Percentiles rank a stretch among this genome's conserved stretches.
Evolutionary conservation across 2,797 vertebrate species (phyloP).

Genomic region (Alosa sapidissima): DNA sequence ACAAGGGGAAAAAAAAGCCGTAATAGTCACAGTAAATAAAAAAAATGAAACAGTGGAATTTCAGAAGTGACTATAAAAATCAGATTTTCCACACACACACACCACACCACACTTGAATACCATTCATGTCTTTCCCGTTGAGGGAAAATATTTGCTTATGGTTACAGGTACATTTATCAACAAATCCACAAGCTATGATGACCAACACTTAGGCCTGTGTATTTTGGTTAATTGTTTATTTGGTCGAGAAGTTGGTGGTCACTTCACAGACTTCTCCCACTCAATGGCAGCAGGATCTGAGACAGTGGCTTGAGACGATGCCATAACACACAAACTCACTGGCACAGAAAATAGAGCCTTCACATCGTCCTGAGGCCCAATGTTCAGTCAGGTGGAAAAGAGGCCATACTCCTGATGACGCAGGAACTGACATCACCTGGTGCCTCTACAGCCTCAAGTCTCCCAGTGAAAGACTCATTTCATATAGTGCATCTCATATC

Average conservation of each 20-base stretch:
- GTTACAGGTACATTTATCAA: not conserved
- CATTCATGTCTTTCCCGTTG: not conserved
- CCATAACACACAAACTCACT: conserved; percentile 20
- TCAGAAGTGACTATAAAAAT: not conserved
- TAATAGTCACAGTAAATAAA: not conserved
- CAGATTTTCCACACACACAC: not conserved
- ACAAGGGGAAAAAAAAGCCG: not conserved
- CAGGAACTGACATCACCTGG: not conserved
- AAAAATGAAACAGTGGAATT: conserved; percentile 6
- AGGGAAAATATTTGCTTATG: not conserved
- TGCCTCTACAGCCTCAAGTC: not conserved
- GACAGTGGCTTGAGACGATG: not conserved
- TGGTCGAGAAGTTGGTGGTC: not conserved
- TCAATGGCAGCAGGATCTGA: not conserved
- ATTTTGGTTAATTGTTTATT: conserved; percentile 7
- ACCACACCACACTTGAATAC: not conserved
- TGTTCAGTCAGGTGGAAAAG: not conserved
- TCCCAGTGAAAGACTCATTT: not conserved
- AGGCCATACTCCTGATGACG: not conserved
- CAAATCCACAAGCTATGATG: not conserved
- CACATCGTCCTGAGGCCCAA: conserved; percentile 5
- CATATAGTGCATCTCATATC: not conserved
- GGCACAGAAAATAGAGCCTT: conserved; percentile 35
- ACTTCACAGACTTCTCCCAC: not conserved
- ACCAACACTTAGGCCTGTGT: not conserved